phyloP scores from a whole-genome alignment of 1,140 invertebrate species.

The Dendrolimus kikuchii region DNA sequence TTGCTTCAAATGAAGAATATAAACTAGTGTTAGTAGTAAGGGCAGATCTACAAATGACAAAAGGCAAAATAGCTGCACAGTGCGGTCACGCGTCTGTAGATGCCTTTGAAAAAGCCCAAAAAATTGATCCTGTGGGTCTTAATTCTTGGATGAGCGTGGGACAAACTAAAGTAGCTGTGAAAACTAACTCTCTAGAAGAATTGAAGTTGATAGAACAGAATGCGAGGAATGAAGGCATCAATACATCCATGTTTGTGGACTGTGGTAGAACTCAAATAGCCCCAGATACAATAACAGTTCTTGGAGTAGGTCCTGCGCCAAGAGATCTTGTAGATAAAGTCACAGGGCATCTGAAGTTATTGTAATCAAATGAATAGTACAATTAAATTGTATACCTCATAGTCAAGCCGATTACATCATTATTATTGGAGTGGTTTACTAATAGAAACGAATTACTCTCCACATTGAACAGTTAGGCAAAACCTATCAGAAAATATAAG shows the following conservation, averaged over 20 bases:
- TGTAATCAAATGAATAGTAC: conserved; percentile 55
- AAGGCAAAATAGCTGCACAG: conserved; percentile 95
- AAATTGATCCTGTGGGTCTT: conserved; percentile 76
- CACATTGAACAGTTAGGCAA: too few species aligned
- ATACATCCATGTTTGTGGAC: conserved; percentile 85
- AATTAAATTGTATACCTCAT: too few species aligned
- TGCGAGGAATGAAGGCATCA: conserved; percentile 79
- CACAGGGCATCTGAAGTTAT: conserved; percentile 91
- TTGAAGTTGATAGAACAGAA: conserved; percentile 77
- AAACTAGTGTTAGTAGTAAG: conserved; percentile 91
- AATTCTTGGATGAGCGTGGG: conserved; percentile 84
- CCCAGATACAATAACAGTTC: conserved; percentile 88
- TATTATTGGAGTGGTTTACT: too few species aligned
- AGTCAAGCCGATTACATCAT: too few species aligned
- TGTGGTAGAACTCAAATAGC: conserved; percentile 93
- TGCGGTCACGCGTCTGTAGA: conserved; percentile 92
- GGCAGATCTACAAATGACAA: conserved; percentile 94
- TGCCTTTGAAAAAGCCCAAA: conserved; percentile 82
- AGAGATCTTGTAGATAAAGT: conserved; percentile 83
- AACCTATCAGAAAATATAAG: too few species aligned
- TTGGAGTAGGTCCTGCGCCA: conserved; percentile 90
- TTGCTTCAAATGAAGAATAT: conserved; percentile 68
- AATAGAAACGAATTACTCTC: too few species aligned
- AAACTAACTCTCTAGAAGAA: conserved; percentile 79
- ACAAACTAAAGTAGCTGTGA: conserved; percentile 88